These are phyloP conservation scores for Pampusana beccarii DNA, from an alignment of 2,113 vertebrate genomes.

Conservation along the genomic window DNA sequence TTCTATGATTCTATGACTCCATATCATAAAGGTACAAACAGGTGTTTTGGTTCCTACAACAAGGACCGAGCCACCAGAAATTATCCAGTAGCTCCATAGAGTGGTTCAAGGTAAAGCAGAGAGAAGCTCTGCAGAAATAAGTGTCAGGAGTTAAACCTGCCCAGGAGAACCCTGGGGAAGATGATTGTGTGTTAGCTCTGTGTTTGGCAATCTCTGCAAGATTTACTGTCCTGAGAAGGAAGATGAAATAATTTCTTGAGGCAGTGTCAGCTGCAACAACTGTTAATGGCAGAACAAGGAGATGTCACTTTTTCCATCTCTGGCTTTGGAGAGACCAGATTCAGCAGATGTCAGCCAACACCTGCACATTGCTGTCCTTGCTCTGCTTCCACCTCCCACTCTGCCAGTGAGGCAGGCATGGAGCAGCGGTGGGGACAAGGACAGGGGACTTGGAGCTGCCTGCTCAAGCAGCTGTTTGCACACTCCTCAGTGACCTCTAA, in stretches of 20 bases:
- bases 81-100: neutral
- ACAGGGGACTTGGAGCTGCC: neutral
- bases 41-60: neutral
- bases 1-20: too few species aligned
- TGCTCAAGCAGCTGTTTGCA: neutral
- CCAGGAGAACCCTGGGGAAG: neutral
- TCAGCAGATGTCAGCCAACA: neutral
- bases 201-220: neutral
- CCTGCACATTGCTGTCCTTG: fast-evolving
- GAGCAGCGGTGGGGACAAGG: neutral
- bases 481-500: neutral
- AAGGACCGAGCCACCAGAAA: neutral
- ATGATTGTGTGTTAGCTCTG: neutral
- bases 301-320: neutral
- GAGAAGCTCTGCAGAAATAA: neutral
- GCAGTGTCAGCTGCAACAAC: neutral
- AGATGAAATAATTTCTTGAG: neutral
- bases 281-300: neutral
- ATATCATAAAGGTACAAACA: neutral
- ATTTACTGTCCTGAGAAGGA: neutral
- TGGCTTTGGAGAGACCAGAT: neutral
- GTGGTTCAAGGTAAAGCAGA: neutral
- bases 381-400: neutral
- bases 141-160: neutral
- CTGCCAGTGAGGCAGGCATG: neutral